Evolutionary conservation across 2,797 vertebrate species (phyloP).

Genomic region (Adrianichthys oophorus): DNA sequence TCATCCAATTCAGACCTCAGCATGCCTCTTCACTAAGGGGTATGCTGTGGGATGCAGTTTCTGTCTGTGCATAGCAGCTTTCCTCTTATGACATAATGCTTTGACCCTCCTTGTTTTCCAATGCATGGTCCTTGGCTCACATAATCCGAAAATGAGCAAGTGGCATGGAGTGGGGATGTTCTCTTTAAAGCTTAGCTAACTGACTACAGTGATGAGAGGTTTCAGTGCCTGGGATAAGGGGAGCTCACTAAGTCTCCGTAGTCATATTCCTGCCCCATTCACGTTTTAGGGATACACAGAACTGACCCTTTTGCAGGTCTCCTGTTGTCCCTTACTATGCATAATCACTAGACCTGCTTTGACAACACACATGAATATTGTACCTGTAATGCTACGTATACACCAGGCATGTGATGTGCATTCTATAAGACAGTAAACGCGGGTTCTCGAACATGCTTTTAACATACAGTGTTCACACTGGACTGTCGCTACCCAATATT

Average conservation of each 20-base stretch:
- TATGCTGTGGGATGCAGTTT: conserved; percentile 55
- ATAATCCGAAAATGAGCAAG: conserved; percentile 68
- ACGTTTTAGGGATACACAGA: conserved; percentile 41
- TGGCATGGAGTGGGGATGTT: conserved; percentile 61
- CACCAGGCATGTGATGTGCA: too few relatives aligned
- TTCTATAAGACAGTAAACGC: too few relatives aligned
- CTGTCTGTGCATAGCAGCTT: conserved; percentile 60
- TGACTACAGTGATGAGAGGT: conserved; percentile 52
- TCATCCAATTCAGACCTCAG: conserved; percentile 69
- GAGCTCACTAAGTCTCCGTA: conserved; percentile 45
- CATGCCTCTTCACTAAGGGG: conserved; percentile 58
- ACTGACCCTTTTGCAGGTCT: conserved; percentile 34
- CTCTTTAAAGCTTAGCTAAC: conserved; percentile 60
- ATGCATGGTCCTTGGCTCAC: conserved; percentile 33
- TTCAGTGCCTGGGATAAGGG: conserved; percentile 48
- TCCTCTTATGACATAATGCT: conserved; percentile 62
- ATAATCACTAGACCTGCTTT: conserved; percentile 36
- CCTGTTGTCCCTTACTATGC: conserved; percentile 30
- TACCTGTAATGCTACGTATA: conserved; percentile 26
- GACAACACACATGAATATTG: conserved; percentile 41
- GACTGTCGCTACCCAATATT: too few relatives aligned
- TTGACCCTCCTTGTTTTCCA: conserved; percentile 50
- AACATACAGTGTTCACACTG: too few relatives aligned
- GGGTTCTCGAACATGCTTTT: too few relatives aligned
- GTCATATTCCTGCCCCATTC: conserved; percentile 38